Evolutionary conservation across 2,113 vertebrate species (phyloP).

Genomic region (Nyctibius bracteatus): DNA sequence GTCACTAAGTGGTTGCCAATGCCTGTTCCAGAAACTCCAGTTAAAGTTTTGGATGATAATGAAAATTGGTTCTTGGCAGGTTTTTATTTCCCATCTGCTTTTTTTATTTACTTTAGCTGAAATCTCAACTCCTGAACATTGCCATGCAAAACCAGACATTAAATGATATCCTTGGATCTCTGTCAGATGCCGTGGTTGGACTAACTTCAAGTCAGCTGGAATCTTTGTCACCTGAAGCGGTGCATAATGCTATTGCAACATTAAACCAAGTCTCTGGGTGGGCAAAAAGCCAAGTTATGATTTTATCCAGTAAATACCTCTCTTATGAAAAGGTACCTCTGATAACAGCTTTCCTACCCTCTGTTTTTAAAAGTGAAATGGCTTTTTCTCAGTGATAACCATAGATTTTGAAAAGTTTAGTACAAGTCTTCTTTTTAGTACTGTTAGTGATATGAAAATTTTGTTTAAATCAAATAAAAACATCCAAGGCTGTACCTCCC

Average conservation of each 20-base stretch:
- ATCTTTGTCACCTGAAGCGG: constrained; percentile 74
- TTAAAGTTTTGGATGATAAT: background rate
- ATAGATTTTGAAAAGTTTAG: background rate
- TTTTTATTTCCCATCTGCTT: background rate
- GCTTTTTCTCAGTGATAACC: background rate
- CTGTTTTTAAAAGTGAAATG: background rate
- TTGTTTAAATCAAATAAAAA: background rate
- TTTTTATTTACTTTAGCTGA: constrained; percentile 69
- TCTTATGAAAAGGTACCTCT: constrained; percentile 75
- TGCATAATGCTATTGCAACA: constrained; percentile 72
- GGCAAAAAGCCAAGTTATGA: constrained; percentile 74
- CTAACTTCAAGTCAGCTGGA: constrained; percentile 74
- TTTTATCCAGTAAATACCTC: constrained; percentile 78
- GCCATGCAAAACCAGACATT: constrained; percentile 78
- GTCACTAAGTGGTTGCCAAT: background rate
- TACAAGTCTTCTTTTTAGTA: background rate
- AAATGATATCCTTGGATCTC: constrained; percentile 76
- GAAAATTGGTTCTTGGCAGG: background rate
- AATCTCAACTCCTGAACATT: constrained; percentile 73
- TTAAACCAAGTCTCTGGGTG: constrained; percentile 79
- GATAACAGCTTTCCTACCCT: background rate
- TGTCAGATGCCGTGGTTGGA: constrained; percentile 77
- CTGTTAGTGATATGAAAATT: background rate
- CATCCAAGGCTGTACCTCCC: background rate
- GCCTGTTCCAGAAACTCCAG: background rate